Percentiles rank a stretch among this genome's conserved stretches.
Conservation (phyloP, 2,888 invertebrate species). For the Caenorhabditis imperialis region DNA sequence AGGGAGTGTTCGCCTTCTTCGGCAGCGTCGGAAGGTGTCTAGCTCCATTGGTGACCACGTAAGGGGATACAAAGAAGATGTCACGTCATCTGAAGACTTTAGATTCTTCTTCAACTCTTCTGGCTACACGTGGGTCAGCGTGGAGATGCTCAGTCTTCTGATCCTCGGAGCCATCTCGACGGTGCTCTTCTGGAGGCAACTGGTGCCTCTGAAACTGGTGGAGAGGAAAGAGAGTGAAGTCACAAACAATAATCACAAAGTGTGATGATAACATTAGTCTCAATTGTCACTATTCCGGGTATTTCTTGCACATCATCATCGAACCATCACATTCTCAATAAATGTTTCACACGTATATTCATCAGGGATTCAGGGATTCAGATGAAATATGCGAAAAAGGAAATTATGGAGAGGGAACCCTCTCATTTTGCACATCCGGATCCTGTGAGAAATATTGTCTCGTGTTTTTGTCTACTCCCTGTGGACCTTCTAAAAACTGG, state of each 20-base stretch:
- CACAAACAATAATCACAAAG: not conserved
- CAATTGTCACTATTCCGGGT: too few species aligned
- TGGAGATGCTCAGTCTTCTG: slow-evolving; percentile 42
- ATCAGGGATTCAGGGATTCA: too few species aligned
- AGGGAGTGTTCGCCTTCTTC: slow-evolving; percentile 53
- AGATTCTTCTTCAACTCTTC: slow-evolving; percentile 53
- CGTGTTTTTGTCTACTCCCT: too few species aligned
- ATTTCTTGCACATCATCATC: too few species aligned
- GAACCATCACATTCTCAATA: too few species aligned
- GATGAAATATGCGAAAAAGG: too few species aligned
- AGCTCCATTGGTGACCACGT: slow-evolving; percentile 55
- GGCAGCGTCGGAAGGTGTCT: slow-evolving; percentile 57
- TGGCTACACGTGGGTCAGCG: slow-evolving; percentile 54
- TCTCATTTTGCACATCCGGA: too few species aligned
- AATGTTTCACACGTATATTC: too few species aligned
- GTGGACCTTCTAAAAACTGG: too few species aligned
- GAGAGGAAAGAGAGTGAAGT: not conserved
- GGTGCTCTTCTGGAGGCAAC: slow-evolving; percentile 29
- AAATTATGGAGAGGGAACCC: too few species aligned
- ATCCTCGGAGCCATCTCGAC: slow-evolving; percentile 36
- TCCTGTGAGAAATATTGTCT: too few species aligned
- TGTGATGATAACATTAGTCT: too few species aligned
- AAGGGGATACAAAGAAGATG: not conserved
- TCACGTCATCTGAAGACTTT: not conserved
- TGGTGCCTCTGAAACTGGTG: slow-evolving; percentile 41